Base-by-base conservation (phyloP, 2,113 vertebrate species). In the Pleuronectes platessa region DNA sequence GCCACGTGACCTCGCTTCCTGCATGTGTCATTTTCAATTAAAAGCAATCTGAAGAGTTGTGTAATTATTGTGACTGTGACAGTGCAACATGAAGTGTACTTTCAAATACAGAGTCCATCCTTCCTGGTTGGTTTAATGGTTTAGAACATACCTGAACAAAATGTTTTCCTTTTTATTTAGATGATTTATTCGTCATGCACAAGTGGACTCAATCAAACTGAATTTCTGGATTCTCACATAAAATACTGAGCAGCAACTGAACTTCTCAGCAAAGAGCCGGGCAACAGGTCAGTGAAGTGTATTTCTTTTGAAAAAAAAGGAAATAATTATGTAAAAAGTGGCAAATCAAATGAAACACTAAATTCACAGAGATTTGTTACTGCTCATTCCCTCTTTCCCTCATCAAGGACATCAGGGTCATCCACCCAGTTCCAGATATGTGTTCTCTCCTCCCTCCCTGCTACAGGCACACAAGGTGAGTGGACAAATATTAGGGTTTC, bases 401-500 rank as follows among this genome's bases (percentile, higher is more conserved):
- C 40, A 62, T 67, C 68, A 83, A 85, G 71, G 85, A 85, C 77
- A 71, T 74, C 23, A 1, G 68, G 77, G 89, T 81, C 81, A 71
- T 76, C 76, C 56, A 35, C 35, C 58, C 27, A 42, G 53, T 82
- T 74, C 55, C 12, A 73, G 49, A 67, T 70, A 18, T 27, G 49
- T 81, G 64, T 73, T 66, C 65, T 76, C 61, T 71, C 35, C 13
- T n/a, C 45, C 60, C 64, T 4, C 11, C 1, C 27, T 56, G 70
- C 24, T 9, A 51, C 54, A 68, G 63, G 5, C 79, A 61, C 69
- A 71, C 68, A 59, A 61, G 23, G 70, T 37, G 61, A 76, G 64
- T 3, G 58, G 80, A 68, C 76, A 79, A 89, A 90, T 87, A 89
- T 88, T 85, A 78, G 26, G 56, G 65, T 71, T 81, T 61, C 5